Percentiles rank a stretch among this genome's conserved stretches.
Evolutionary conservation across 2,113 vertebrate species (phyloP).

Genomic region (Canis aureus): DNA sequence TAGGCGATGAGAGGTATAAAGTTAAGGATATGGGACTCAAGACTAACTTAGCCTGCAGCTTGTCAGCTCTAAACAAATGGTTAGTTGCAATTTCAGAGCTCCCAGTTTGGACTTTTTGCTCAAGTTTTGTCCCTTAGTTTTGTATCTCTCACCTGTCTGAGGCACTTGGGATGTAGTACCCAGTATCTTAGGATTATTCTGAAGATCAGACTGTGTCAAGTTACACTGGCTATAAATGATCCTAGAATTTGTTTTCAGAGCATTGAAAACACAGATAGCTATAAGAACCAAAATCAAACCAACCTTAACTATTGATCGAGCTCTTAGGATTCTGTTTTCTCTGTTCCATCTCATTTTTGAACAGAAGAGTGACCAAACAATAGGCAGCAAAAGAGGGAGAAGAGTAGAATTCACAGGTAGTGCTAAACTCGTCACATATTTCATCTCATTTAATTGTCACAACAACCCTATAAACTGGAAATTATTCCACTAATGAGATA

Average conservation of each 20-base stretch:
- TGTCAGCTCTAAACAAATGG: neutral
- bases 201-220: neutral
- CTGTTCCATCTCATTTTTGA: constrained; percentile 25
- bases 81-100: neutral
- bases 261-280: neutral
- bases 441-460: neutral
- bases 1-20: neutral
- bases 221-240: neutral
- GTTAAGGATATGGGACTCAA: neutral
- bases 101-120: neutral
- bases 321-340: neutral
- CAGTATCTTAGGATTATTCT: neutral
- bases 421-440: neutral
- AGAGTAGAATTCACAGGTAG: neutral
- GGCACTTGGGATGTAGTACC: neutral
- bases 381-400: neutral
- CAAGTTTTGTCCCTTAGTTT: neutral
- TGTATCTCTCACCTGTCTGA: neutral
- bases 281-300: neutral
- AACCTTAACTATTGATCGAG: neutral
- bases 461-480: neutral
- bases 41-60: neutral
- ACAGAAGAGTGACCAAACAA: constrained; percentile 3
- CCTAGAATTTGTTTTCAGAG: constrained; percentile 33
- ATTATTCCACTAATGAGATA: neutral